These are phyloP conservation scores for Melipona beecheii DNA, from an alignment of 2,888 invertebrate species.

Conservation along the genomic window DNA sequence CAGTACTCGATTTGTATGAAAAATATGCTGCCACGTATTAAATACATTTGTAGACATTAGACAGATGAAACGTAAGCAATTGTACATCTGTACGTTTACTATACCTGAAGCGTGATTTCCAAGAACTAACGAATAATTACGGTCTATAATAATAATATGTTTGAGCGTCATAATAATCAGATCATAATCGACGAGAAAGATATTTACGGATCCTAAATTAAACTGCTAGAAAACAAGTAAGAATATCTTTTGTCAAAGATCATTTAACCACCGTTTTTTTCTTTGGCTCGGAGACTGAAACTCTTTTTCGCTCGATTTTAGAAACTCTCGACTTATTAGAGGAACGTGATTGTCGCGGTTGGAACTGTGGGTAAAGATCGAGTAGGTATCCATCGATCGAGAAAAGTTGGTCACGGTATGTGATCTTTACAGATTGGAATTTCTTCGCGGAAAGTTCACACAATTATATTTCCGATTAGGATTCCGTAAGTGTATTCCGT, in stretches of 20 bases:
- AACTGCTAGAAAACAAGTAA: neutral
- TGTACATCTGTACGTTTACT: neutral
- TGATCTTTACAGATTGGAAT: neutral
- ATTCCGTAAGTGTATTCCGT: too few species aligned
- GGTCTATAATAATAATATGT: neutral
- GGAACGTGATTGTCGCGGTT: neutral
- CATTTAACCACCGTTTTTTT: neutral
- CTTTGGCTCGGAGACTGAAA: neutral
- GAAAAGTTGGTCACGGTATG: slow-evolving; percentile 8
- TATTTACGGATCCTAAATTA: neutral
- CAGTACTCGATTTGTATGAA: neutral
- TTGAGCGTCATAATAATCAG: neutral
- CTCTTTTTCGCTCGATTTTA: neutral
- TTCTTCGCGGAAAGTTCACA: neutral
- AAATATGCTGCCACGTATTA: neutral
- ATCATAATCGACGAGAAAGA: neutral
- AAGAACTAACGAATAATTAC: neutral
- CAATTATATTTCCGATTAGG: neutral
- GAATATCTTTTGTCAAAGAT: neutral
- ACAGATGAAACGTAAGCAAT: neutral
- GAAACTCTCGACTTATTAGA: slow-evolving; percentile 8
- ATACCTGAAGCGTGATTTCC: neutral
- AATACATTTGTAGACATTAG: neutral
- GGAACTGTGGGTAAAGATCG: neutral
- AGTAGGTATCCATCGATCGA: neutral